A percentile compares a stretch with the other conserved stretches of the same genome.
phyloP scores from a whole-genome alignment of 1,140 invertebrate species.

The Bradynema listronoti region DNA sequence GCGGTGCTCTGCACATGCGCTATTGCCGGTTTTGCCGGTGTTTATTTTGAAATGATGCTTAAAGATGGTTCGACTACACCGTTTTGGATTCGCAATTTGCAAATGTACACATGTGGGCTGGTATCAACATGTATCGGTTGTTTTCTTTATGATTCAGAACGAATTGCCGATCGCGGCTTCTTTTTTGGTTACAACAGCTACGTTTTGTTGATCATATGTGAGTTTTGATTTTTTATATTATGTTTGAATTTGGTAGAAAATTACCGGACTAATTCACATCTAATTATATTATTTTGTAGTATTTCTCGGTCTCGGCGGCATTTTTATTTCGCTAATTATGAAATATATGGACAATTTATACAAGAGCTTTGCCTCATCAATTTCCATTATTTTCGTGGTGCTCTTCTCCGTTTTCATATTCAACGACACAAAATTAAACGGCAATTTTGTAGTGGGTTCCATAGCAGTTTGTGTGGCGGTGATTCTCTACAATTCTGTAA shows the following conservation, averaged over 20 bases:
- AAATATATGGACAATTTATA: constrained; percentile 57
- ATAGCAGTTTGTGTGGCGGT: constrained; percentile 44
- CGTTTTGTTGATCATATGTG: constrained; percentile 49
- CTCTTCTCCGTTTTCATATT: constrained; percentile 49
- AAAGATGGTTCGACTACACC: constrained; percentile 54
- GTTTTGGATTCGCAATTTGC: constrained; percentile 55
- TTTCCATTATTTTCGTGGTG: constrained; percentile 55
- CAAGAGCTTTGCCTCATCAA: constrained; percentile 55
- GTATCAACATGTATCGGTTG: constrained; percentile 28
- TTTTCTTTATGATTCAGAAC: constrained; percentile 22
- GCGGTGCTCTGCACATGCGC: constrained; percentile 54
- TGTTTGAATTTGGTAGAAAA: background rate
- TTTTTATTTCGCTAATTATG: constrained; percentile 57
- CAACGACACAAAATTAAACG: constrained; percentile 33
- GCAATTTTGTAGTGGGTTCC: constrained; percentile 51
- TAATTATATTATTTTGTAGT: constrained; percentile 37
- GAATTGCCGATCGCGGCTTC: constrained; percentile 40
- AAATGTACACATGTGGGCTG: constrained; percentile 49
- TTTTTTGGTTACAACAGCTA: constrained; percentile 48
- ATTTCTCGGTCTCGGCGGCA: constrained; percentile 51
- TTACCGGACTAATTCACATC: background rate
- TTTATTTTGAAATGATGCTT: constrained; percentile 58
- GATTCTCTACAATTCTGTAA: constrained; percentile 53
- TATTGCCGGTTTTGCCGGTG: constrained; percentile 56
- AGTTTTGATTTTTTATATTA: constrained; percentile 12